A percentile compares a stretch with the other conserved stretches of the same genome.
These are phyloP conservation scores for Galaxias olidus DNA, from an alignment of 2,797 vertebrate genomes.

Conservation along the genomic window DNA sequence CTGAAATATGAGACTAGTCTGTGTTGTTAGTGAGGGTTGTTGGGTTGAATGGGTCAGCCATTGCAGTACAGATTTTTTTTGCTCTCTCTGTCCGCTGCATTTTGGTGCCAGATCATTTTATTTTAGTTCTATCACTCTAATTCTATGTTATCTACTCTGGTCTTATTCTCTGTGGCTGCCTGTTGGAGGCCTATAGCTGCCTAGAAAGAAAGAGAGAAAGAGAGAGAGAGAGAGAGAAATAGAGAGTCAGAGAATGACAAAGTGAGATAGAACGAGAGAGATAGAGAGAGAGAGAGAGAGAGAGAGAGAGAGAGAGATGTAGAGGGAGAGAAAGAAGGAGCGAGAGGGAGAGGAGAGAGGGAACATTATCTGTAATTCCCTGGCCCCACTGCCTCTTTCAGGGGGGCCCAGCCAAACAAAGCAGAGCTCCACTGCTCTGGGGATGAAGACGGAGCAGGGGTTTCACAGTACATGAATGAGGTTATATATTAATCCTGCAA, in stretches of 20 bases:
- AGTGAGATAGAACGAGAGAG: too few species aligned
- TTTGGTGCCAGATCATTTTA: too few species aligned
- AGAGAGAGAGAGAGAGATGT: background rate
- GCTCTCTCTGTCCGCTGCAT: too few species aligned
- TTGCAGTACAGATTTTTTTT: too few species aligned
- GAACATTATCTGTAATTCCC: slow-evolving; percentile 74
- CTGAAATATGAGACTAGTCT: too few species aligned
- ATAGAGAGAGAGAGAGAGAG: too few species aligned
- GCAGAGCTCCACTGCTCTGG: slow-evolving; percentile 66
- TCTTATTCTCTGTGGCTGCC: background rate
- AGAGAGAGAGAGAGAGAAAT: slow-evolving; percentile 33
- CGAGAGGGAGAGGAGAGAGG: slow-evolving; percentile 10
- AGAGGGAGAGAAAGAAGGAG: too few species aligned
- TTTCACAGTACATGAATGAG: slow-evolving; percentile 79
- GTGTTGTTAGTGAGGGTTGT: too few species aligned
- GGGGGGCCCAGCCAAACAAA: slow-evolving; percentile 77
- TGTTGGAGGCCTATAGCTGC: slow-evolving; percentile 20
- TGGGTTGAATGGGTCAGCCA: too few species aligned
- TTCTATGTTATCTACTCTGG: too few species aligned
- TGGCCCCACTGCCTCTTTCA: slow-evolving; percentile 51
- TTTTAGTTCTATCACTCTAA: too few species aligned
- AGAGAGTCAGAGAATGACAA: too few species aligned
- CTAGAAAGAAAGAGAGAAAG: slow-evolving; percentile 45
- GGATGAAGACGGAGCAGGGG: slow-evolving; percentile 71
- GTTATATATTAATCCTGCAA: slow-evolving; percentile 81